A percentile compares a stretch with the other conserved stretches of the same genome.
phyloP scores from a whole-genome alignment of 2,888 invertebrate genomes.

The Cryptops parisi region DNA sequence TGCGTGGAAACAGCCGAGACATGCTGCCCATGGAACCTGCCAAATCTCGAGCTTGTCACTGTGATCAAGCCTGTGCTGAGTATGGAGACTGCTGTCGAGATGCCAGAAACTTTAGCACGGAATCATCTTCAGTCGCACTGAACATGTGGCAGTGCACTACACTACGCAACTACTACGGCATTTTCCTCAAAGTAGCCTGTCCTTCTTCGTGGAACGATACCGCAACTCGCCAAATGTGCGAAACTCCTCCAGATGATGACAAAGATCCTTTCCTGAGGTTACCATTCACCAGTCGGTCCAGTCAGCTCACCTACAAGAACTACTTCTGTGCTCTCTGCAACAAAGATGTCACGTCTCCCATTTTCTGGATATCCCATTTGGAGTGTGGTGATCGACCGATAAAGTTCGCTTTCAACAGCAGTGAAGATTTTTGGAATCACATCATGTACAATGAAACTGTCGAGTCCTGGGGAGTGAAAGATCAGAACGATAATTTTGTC shows the following conservation, averaged over 20 bases:
- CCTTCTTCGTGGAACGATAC: slow-evolving; percentile 30
- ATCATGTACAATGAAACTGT: slow-evolving; percentile 23
- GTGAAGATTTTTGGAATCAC: slow-evolving; percentile 21
- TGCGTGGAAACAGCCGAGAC: slow-evolving; percentile 7
- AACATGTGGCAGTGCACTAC: slow-evolving; percentile 30
- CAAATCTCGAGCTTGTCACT: slow-evolving; percentile 33
- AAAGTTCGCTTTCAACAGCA: slow-evolving; percentile 13
- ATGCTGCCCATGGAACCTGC: background rate
- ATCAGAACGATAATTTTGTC: slow-evolving; percentile 26
- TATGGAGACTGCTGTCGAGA: slow-evolving; percentile 38
- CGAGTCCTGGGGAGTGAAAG: slow-evolving; percentile 27
- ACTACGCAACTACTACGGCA: slow-evolving; percentile 30
- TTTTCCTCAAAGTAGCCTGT: slow-evolving; percentile 34
- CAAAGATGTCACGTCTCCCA: slow-evolving; percentile 25
- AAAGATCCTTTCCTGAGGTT: slow-evolving; percentile 29
- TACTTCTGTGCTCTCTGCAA: slow-evolving; percentile 35
- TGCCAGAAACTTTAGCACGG: slow-evolving; percentile 27
- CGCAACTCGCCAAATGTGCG: slow-evolving; percentile 23
- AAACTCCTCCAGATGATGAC: slow-evolving; percentile 21
- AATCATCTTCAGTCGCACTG: slow-evolving; percentile 24
- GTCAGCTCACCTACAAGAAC: slow-evolving; percentile 28
- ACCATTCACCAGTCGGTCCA: slow-evolving; percentile 29
- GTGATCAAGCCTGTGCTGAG: slow-evolving; percentile 32
- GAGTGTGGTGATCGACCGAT: slow-evolving; percentile 28
- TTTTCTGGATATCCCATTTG: slow-evolving; percentile 32